These are phyloP conservation scores for Augochlorella aurata DNA, from an alignment of 2,888 invertebrate genomes.

Conservation along the genomic window DNA sequence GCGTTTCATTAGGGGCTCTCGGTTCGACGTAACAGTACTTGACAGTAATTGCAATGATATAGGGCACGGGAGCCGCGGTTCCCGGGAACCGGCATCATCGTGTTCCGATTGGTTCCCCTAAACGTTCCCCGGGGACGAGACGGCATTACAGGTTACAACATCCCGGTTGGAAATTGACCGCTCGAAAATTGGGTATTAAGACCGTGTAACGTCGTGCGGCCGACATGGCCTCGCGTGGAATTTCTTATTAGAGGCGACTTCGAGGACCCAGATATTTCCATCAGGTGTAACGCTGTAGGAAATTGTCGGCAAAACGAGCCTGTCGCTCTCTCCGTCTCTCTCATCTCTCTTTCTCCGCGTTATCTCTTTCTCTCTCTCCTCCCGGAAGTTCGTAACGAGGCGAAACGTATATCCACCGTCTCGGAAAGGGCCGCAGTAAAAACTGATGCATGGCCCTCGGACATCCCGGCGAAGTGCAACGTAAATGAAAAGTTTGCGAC, in stretches of 20 bases:
- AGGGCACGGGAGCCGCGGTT: slow-evolving; percentile 1
- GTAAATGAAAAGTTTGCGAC: slow-evolving; percentile 27
- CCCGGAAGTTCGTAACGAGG: slow-evolving; percentile 38
- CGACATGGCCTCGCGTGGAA: slow-evolving; percentile 37
- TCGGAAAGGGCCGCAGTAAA: slow-evolving; percentile 24
- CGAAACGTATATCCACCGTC: not conserved
- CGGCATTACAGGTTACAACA: slow-evolving; percentile 35
- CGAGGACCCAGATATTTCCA: slow-evolving; percentile 42
- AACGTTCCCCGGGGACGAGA: slow-evolving; percentile 10
- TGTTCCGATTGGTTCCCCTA: slow-evolving; percentile 30
- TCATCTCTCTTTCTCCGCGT: not conserved
- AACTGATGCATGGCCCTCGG: slow-evolving; percentile 2
- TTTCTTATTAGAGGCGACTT: slow-evolving; percentile 46
- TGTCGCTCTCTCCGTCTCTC: not conserved
- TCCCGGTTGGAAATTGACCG: slow-evolving; percentile 47
- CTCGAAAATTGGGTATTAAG: slow-evolving; percentile 52
- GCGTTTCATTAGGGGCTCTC: slow-evolving; percentile 8
- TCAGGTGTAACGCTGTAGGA: slow-evolving; percentile 27
- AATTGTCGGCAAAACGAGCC: slow-evolving; percentile 47
- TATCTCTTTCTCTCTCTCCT: not conserved
- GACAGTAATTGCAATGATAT: slow-evolving; percentile 12
- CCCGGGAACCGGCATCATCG: not conserved
- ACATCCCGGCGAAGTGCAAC: not conserved
- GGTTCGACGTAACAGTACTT: not conserved
- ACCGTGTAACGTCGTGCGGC: slow-evolving; percentile 43